Base-by-base conservation (phyloP, 2,888 invertebrate genomes). In the Agonopterix heracliana region DNA sequence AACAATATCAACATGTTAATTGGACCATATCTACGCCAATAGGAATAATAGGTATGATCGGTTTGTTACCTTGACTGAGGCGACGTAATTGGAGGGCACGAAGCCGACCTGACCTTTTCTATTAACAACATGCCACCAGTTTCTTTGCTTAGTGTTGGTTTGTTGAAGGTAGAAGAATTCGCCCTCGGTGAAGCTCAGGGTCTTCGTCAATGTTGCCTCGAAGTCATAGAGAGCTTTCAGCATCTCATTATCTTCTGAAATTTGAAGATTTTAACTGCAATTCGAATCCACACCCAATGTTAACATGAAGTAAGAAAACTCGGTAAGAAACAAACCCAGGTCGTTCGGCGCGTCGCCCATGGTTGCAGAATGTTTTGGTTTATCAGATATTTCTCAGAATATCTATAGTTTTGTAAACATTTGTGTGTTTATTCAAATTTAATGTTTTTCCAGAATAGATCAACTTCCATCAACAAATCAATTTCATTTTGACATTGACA, bases 91-190 rank as follows among this genome's bases (percentile, higher is more conserved):
- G 46, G 95, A 95, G 53, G 96, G 96, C 60, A 96, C 95, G 70
- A 95, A 96, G 47, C 96, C 96, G 59, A 95, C 91, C 77, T 94
- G 93, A 63, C 95, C 96, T 72, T 91, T 92, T 74, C 90, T 92
- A 83, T 95, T 95, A 60, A 95, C 93, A 45, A 96, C 95, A 89
- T 95, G 94, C 95, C 95, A 96, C 96, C 95, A 96, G 74, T 96
- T 95, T 56, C 93, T 90, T 73, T 95, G 94, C 66, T 95, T 94
- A 3, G 93, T 92, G 55, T 93, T 93, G 14, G 91, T 93, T 71
- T 95, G 95, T 67, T 95, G 93, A 13, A 96, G 84, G 63, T 94
- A 92, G 74, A 96, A 96, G 73, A 92, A 92, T 74, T 96, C 95
- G 54, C 94, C 94, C 68, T 93, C 93, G 58, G 90, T 90, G 78